These are phyloP conservation scores for Drosophila affinis DNA, from an alignment of 2,888 invertebrate genomes.

Conservation along the genomic window DNA sequence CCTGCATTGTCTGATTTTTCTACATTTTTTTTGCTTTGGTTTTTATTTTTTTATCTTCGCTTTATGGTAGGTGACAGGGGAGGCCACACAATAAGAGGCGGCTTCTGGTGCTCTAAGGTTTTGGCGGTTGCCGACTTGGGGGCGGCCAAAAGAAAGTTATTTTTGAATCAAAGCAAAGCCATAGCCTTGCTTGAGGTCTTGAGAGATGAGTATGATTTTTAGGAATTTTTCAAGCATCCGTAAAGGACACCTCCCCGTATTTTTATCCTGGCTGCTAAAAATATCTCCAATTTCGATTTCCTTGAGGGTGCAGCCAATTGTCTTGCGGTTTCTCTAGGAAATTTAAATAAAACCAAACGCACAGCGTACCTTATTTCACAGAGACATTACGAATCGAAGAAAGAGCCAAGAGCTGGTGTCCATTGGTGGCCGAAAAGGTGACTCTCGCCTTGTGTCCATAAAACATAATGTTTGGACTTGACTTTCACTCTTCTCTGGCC, in stretches of 20 bases:
- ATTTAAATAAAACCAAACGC: constrained; percentile 36
- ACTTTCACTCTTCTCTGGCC: constrained; percentile 66
- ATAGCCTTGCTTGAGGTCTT: constrained; percentile 10
- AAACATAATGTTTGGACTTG: constrained; percentile 57
- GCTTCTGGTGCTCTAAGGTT: background rate
- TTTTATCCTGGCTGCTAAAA: background rate
- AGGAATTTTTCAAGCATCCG: too few species aligned
- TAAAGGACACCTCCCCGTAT: too few species aligned
- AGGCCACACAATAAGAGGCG: constrained; percentile 31
- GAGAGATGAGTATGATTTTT: too few species aligned
- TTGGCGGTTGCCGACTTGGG: background rate
- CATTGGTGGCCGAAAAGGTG: constrained; percentile 45
- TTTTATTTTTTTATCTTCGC: constrained; percentile 25
- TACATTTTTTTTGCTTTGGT: constrained; percentile 41
- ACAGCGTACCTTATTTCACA: constrained; percentile 51
- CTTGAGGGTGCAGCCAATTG: constrained; percentile 21
- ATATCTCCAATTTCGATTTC: background rate
- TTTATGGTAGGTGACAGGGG: constrained; percentile 36
- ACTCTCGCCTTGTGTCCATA: constrained; percentile 48
- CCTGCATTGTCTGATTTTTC: constrained; percentile 42
- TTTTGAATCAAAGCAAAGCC: constrained; percentile 20
- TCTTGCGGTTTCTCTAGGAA: constrained; percentile 26
- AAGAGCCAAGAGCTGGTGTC: background rate
- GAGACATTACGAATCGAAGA: constrained; percentile 26
- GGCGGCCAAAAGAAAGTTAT: constrained; percentile 46